phyloP scores from a whole-genome alignment of 2,797 vertebrate species.

The Tragelaphus eurycerus region DNA sequence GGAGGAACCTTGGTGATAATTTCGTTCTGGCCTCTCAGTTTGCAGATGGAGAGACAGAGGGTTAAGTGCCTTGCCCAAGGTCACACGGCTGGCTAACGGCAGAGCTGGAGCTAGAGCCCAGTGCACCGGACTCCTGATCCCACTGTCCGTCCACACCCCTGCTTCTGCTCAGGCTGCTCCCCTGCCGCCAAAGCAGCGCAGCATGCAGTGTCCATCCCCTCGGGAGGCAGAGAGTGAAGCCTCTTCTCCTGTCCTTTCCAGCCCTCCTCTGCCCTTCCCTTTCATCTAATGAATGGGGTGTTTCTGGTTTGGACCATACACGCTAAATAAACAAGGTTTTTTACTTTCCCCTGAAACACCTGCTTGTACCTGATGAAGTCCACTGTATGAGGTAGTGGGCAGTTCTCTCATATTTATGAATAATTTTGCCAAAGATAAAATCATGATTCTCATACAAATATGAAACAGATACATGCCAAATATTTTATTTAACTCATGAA shows the following conservation, averaged over 20 bases:
- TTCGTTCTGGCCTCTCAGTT: neutral
- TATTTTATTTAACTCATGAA: slow-evolving; percentile 1
- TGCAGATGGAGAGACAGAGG: slow-evolving; percentile 26
- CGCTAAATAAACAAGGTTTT: neutral
- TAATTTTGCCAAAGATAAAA: slow-evolving; percentile 35
- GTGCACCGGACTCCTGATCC: neutral
- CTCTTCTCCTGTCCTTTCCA: neutral
- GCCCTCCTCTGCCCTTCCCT: neutral
- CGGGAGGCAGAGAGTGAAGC: neutral
- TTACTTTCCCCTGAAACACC: neutral
- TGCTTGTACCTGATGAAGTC: neutral
- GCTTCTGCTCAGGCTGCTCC: neutral
- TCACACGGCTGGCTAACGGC: slow-evolving; percentile 42
- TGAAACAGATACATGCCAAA: neutral
- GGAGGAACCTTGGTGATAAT: neutral
- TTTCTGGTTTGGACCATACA: neutral
- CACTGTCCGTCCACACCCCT: neutral
- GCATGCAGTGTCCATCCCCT: neutral
- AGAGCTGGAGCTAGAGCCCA: neutral
- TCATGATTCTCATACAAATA: neutral
- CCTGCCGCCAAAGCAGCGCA: neutral
- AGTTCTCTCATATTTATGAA: neutral
- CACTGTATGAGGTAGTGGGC: neutral
- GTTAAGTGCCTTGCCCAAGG: slow-evolving; percentile 42
- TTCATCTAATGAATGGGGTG: neutral